Conservation (phyloP, 2,113 vertebrate species). For the Crypturellus undulatus region DNA sequence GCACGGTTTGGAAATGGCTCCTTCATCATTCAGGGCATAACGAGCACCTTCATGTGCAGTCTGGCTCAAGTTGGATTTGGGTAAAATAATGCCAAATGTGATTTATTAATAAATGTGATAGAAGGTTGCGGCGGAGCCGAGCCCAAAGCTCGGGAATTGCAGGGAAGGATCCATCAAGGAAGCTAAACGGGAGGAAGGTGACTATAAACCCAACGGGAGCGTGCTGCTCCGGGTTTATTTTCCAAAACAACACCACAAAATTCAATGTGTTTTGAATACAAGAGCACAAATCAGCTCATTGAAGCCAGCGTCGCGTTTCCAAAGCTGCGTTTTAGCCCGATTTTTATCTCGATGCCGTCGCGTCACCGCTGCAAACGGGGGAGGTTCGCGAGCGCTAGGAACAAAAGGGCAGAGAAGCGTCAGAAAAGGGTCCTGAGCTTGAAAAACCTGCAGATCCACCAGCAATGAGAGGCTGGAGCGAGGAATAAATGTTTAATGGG, state of each 20-base stretch:
- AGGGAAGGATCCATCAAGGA: not conserved
- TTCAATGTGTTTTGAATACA: too few relatives aligned
- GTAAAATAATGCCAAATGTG: fast-evolving
- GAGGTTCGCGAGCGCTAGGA: fast-evolving
- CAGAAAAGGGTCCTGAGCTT: not conserved
- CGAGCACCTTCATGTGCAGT: fast-evolving
- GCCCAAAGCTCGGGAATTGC: not conserved
- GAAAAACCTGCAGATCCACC: not conserved
- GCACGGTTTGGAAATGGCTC: not conserved
- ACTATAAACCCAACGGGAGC: fast-evolving
- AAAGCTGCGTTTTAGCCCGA: fast-evolving
- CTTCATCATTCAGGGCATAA: fast-evolving
- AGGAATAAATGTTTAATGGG: not conserved
- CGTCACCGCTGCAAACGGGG: fast-evolving
- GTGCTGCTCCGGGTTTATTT: fast-evolving
- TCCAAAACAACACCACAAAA: not conserved
- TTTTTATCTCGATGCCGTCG: not conserved
- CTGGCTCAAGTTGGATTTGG: fast-evolving
- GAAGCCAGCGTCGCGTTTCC: fast-evolving
- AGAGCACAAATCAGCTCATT: too few relatives aligned
- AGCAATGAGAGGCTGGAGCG: not conserved
- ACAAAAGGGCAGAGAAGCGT: not conserved
- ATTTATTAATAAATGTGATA: fast-evolving
- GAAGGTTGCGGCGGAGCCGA: not conserved
- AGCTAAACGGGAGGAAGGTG: not conserved